A percentile compares a stretch with the other conserved stretches of the same genome.
Conservation (phyloP, 2,113 vertebrate species). For the Poecilia latipinna region DNA sequence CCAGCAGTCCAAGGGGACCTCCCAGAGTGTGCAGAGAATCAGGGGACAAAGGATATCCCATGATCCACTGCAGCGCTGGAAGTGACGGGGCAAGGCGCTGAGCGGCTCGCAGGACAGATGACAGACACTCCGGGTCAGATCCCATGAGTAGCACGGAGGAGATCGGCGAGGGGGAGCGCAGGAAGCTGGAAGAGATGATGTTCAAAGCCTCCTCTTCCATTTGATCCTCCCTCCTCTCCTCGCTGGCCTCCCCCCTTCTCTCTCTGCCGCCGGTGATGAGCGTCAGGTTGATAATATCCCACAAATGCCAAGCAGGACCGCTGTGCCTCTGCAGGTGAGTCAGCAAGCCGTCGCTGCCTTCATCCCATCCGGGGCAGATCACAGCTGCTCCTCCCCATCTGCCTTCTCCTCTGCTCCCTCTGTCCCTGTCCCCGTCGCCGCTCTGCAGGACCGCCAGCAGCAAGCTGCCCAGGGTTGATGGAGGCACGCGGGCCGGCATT, state of each 20-base stretch:
- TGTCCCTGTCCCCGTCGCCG: constrained; percentile 77
- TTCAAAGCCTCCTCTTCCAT: constrained; percentile 72
- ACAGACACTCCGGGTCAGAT: constrained; percentile 79
- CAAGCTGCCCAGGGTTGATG: constrained; percentile 84
- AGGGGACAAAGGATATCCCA: constrained; percentile 87
- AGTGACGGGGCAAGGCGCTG: constrained; percentile 75
- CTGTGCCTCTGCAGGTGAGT: constrained; percentile 74
- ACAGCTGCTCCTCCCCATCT: constrained; percentile 74
- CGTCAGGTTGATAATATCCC: constrained; percentile 77
- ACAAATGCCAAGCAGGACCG: constrained; percentile 68
- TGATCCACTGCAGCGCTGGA: constrained; percentile 88
- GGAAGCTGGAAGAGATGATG: constrained; percentile 75
- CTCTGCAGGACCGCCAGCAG: constrained; percentile 82
- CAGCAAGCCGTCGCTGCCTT: constrained; percentile 75
- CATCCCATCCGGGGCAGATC: constrained; percentile 74
- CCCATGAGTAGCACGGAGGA: constrained; percentile 86
- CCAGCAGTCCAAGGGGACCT: constrained; percentile 88
- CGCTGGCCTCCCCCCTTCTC: constrained; percentile 54
- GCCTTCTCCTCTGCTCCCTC: constrained; percentile 71
- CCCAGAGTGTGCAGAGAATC: constrained; percentile 85
- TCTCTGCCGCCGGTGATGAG: constrained; percentile 39
- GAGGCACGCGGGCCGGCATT: constrained; percentile 85
- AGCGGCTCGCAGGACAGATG: constrained; percentile 76
- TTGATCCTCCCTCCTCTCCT: constrained; percentile 71
- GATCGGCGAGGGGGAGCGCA: constrained; percentile 72